Evolutionary conservation across 23 tunicate genomes (phyloP), one percentile per base, ranked within the genome.

Genomic region (Ciona savignyi): DNA sequence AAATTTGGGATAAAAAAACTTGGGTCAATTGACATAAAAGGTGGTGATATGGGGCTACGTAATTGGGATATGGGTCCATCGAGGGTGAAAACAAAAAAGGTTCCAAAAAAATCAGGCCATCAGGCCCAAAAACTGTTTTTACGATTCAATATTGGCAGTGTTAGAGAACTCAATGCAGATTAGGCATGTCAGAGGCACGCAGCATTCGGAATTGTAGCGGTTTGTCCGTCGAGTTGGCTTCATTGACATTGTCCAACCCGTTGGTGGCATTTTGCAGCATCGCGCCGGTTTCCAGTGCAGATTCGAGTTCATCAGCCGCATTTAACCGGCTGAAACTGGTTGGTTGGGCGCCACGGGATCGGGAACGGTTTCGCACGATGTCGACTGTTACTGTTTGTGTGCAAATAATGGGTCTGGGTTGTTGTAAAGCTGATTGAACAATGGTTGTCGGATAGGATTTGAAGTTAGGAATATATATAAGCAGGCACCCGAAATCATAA

Each of bases 141-240:
- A 49, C 61, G 20, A 49, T 20, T 11, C 20, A 49, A 49, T 15
- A 49, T 15, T 11, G 15, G 61, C 20, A 20, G 20, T 15, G 61
- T 49, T 20, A 49, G 19, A 49, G 20, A 11, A 29, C 25, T 77
- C 28, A 77, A 32, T 35, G 81, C 21, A 77, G 11, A 33, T 19
- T 2, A n/a, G 81, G 81, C 20, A 77, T 32, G 30, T 77, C 81
- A 15, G 81, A 77, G 27, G 49, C 72, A 49, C 42, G 42, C 20
- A 77, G 1, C 2, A 35, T 29, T 9, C 77, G 77, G 66, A 49
- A 24, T 48, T 72, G 29, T 1, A 72, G 2, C 11, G 69, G 69
- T n/a, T n/a, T 9, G 20, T 65, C 71, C 24, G 11, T 65, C 4
- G 66, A 6, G 4, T 32, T 61, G 3, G 60, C 65, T 23, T 76